phyloP scores from a whole-genome alignment of 2,113 vertebrate species.

The Spilogale gracilis region DNA sequence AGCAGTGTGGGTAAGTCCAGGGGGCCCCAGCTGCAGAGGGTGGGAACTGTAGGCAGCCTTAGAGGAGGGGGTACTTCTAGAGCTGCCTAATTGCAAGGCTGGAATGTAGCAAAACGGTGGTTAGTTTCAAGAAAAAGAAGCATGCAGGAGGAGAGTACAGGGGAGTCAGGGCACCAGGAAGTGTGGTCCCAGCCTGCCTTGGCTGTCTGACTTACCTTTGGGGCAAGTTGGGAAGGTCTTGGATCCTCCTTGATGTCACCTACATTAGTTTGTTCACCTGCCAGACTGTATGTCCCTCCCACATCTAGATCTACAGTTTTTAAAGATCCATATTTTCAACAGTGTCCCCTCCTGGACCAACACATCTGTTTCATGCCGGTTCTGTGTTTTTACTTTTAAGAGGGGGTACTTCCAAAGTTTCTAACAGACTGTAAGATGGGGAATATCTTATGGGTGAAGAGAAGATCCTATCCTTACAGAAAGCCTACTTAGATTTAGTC shows the following conservation, averaged over 20 bases:
- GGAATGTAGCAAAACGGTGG: neutral
- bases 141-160: neutral
- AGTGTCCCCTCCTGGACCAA: neutral
- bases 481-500: neutral
- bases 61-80: neutral
- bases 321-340: neutral
- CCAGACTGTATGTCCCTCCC: neutral
- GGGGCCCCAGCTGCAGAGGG: neutral
- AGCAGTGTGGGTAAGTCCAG: neutral
- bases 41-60: no score
- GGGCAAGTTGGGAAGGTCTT: fast-evolving
- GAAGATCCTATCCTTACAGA: neutral
- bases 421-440: neutral
- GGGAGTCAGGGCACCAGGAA: neutral
- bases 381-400: neutral
- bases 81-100: neutral
- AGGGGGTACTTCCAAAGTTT: neutral
- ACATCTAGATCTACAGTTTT: neutral
- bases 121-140: neutral
- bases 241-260: neutral
- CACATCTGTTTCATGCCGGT: neutral
- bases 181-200: fast-evolving
- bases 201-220: neutral
- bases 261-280: neutral
- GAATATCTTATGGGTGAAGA: neutral